phyloP scores from a whole-genome alignment of 2,113 vertebrate genomes.

The Embiotoca jacksoni region DNA sequence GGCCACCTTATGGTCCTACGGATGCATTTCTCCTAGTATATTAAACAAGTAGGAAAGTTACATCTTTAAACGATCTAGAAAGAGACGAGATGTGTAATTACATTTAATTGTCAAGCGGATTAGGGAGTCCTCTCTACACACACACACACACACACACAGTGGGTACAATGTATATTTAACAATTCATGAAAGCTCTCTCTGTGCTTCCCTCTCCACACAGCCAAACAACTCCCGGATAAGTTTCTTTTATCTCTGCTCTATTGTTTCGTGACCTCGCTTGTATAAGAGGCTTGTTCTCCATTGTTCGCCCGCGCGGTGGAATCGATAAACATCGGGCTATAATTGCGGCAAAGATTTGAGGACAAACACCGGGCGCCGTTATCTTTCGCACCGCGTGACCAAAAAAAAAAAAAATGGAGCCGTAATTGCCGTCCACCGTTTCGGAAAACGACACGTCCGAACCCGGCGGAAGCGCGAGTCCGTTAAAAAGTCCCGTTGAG shows the following conservation, averaged over 20 bases:
- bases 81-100: conserved; percentile 6
- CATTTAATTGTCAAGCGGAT: not conserved
- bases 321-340: conserved; percentile 83
- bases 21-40: not conserved
- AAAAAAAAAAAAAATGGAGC: conserved; percentile 57
- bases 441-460: conserved; percentile 70
- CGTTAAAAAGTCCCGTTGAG: conserved; percentile 33
- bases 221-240: conserved; percentile 38
- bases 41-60: not conserved
- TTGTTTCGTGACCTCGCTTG: conserved; percentile 63
- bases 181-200: conserved; percentile 13
- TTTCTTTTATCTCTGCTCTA: conserved; percentile 52
- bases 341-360: conserved; percentile 72
- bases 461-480: conserved; percentile 70
- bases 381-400: conserved; percentile 67
- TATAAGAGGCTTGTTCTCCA: conserved; percentile 45
- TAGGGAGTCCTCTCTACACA: not conserved
- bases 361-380: conserved; percentile 68
- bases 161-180: conserved; percentile 22
- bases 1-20: conserved; percentile 34
- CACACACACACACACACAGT: not conserved
- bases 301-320: conserved; percentile 74
- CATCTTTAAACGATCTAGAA: not conserved
- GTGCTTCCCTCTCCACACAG: not conserved
- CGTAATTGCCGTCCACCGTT: conserved; percentile 80